Evolutionary conservation across 2,113 vertebrate species (phyloP).

Genomic region (Romanogobio albipinnatus): DNA sequence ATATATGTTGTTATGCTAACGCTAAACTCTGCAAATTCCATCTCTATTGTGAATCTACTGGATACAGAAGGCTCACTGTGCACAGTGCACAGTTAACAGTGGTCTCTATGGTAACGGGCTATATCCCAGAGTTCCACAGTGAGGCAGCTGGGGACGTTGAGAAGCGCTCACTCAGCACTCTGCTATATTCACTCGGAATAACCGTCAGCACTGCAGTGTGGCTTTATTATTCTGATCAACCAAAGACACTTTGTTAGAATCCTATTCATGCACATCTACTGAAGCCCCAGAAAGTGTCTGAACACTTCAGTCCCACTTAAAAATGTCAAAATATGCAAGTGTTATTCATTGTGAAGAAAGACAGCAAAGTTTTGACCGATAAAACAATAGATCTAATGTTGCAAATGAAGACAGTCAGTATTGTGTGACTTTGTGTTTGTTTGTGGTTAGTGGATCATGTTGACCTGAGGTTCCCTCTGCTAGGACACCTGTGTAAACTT

Average conservation of each 20-base stretch:
- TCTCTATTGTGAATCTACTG: constrained; percentile 12
- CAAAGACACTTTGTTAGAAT: background rate
- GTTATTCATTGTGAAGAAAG: background rate
- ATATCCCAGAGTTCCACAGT: constrained; percentile 46
- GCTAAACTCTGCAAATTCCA: background rate
- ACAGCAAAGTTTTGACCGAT: background rate
- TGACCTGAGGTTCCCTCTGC: background rate
- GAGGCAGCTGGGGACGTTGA: constrained; percentile 30
- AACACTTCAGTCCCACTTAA: too few relatives aligned
- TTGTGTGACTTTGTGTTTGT: constrained; percentile 5
- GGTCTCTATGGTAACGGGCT: constrained; percentile 47
- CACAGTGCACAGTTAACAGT: constrained; percentile 12
- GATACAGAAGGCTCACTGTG: constrained; percentile 2
- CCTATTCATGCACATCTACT: background rate
- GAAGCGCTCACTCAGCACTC: constrained; percentile 70
- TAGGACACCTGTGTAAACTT: background rate
- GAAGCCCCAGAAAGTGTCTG: background rate
- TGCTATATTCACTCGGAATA: constrained; percentile 58
- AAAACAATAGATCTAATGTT: background rate
- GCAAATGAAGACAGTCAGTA: background rate
- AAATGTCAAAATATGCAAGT: background rate
- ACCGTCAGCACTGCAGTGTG: constrained; percentile 18
- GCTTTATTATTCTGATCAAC: background rate
- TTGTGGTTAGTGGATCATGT: background rate
- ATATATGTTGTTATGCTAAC: background rate